These are phyloP conservation scores for Cuculus canorus DNA, from an alignment of 2,797 vertebrate species.

Conservation along the genomic window DNA sequence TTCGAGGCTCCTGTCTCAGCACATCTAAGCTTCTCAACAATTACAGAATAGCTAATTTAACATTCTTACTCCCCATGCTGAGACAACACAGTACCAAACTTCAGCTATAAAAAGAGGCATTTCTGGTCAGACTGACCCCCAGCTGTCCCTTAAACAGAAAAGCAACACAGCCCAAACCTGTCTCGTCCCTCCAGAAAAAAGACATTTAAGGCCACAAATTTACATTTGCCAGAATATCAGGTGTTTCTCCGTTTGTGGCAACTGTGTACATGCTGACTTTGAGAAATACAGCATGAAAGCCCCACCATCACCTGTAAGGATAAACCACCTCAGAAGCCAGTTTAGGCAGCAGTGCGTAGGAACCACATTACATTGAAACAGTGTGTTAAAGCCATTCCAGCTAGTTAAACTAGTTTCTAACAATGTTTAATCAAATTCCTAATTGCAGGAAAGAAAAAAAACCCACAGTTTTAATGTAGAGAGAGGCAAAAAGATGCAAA, in stretches of 20 bases:
- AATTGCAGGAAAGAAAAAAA: background rate
- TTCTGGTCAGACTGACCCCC: conserved; percentile 61
- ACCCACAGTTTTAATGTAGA: background rate
- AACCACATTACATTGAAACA: background rate
- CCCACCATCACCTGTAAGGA: background rate
- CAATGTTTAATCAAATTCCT: conserved; percentile 47
- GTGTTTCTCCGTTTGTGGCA: conserved; percentile 33
- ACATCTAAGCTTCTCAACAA: conserved; percentile 39
- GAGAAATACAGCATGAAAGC: conserved; percentile 34
- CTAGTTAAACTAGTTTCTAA: conserved; percentile 40
- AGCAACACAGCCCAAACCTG: conserved; percentile 54
- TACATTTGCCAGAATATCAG: conserved; percentile 33
- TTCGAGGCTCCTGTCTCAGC: conserved; percentile 63
- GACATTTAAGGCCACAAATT: conserved; percentile 55
- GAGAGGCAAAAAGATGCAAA: conserved; percentile 64
- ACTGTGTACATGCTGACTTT: conserved; percentile 5
- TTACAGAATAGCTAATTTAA: conserved; percentile 9
- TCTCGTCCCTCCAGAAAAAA: conserved; percentile 22
- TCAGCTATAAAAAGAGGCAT: conserved; percentile 61
- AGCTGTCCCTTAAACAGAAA: conserved; percentile 41
- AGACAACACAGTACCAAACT: conserved; percentile 65
- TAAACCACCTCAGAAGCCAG: conserved; percentile 1
- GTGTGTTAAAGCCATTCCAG: conserved; percentile 45
- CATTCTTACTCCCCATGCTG: conserved; percentile 58
- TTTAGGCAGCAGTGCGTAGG: conserved; percentile 14